Evolutionary conservation across 2,888 invertebrate genomes (phyloP).

Genomic region (Clepsis dumicolana): DNA sequence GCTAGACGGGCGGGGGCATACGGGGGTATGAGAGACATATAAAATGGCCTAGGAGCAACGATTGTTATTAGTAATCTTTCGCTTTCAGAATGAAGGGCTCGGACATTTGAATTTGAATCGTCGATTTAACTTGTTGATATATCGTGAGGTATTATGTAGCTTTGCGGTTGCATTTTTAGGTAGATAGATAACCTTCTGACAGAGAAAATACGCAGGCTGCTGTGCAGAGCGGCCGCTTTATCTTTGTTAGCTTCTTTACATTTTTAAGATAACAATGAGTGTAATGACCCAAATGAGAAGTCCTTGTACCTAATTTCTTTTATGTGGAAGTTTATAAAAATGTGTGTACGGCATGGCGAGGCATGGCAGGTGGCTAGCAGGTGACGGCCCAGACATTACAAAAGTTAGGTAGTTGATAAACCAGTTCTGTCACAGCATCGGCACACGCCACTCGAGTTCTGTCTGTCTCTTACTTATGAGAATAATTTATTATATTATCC

Average conservation of each 20-base stretch:
- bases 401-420: constrained; percentile 60
- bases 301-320: constrained; percentile 69
- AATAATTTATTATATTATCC: constrained; percentile 30
- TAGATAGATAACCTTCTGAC: not conserved
- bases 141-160: not conserved
- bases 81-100: constrained; percentile 5
- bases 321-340: constrained; percentile 54
- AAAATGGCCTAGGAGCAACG: too few relatives aligned
- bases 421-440: constrained; percentile 56
- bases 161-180: constrained; percentile 3
- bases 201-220: constrained; percentile 16
- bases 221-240: constrained; percentile 28
- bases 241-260: constrained; percentile 34
- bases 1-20: too few relatives aligned
- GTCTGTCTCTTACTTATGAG: constrained; percentile 25
- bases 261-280: constrained; percentile 43
- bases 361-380: constrained; percentile 55
- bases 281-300: constrained; percentile 61
- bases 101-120: not conserved
- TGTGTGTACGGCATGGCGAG: constrained; percentile 51
- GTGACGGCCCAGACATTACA: constrained; percentile 50
- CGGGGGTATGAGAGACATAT: too few relatives aligned
- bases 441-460: constrained; percentile 47
- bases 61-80: constrained; percentile 9
- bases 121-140: not conserved